These are phyloP conservation scores for Cenopis cana DNA, from an alignment of 2,888 invertebrate genomes.

Conservation along the genomic window DNA sequence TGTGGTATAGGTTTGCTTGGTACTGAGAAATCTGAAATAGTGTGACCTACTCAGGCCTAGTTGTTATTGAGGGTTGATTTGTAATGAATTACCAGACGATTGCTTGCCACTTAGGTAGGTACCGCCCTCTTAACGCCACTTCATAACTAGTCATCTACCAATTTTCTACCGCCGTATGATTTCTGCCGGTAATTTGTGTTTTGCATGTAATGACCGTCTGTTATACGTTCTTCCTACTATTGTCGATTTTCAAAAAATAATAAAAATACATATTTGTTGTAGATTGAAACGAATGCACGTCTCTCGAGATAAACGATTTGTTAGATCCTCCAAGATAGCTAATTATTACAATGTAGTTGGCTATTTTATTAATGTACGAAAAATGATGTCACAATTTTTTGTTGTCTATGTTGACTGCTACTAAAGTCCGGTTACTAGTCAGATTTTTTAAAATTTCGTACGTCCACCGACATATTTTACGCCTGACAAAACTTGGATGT, in stretches of 20 bases:
- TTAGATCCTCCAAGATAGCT: too few relatives aligned
- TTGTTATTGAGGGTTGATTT: constrained; percentile 18
- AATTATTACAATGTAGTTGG: too few relatives aligned
- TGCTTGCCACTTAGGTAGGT: constrained; percentile 5
- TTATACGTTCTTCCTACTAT: background rate
- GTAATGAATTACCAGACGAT: constrained; percentile 19
- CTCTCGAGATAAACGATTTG: too few relatives aligned
- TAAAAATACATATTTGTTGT: too few relatives aligned
- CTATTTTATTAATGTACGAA: too few relatives aligned
- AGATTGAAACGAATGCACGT: too few relatives aligned
- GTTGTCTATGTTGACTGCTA: too few relatives aligned
- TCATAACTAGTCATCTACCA: constrained; percentile 19
- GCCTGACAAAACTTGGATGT: constrained; percentile 15
- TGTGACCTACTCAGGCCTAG: background rate
- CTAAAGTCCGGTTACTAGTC: too few relatives aligned
- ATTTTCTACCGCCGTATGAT: constrained; percentile 18
- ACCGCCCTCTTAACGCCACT: constrained; percentile 3
- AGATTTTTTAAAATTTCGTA: too few relatives aligned
- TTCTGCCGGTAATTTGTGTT: constrained; percentile 18
- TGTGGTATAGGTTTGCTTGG: constrained; percentile 4
- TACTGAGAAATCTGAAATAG: constrained; percentile 2
- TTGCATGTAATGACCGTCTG: background rate
- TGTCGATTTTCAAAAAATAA: too few relatives aligned
- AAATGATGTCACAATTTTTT: too few relatives aligned
- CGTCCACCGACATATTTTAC: too few relatives aligned